Evolutionary conservation across 1,140 invertebrate species (phyloP), one percentile per base, ranked within the genome.

Genomic region (Cardiocondyla obscurior): DNA sequence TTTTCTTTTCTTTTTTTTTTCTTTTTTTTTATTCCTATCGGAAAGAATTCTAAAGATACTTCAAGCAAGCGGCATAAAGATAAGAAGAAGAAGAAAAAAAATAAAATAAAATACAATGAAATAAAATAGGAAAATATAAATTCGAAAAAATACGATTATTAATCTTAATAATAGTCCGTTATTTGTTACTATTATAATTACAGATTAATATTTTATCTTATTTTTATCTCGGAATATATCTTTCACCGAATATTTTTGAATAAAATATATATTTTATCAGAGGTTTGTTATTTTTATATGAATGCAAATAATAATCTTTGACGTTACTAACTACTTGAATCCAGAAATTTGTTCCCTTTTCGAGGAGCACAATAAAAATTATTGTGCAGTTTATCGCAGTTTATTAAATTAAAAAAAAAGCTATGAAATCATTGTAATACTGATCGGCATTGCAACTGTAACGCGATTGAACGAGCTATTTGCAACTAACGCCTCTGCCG

Each of bases 1-100:
- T 7, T 51, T 83, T 84, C 10, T 62, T 81, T 14, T 62, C 49
- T n/a, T n/a, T n/a, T n/a, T n/a, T n/a, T n/a, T n/a, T n/a, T n/a
- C n/a, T n/a, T n/a, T n/a, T n/a, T n/a, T 25, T 33, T 16, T 7
- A 60, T 83, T 84, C 10, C 55, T 81, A 19, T 62, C 49, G 8
- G 25, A 4, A 4, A 60, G 14, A 8, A 46, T 22, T 16, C 19
- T 44, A 33, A 14, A n/a, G 30, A 42, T 44, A 44, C 12, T 42
- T 73, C 25, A 16, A 28, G n/a, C 36, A 10, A 73, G 5, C n/a
- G 4, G 28, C 44, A 28, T 3, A 42, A 44, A 60, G n/a, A n/a
- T n/a, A n/a, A n/a, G n/a, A n/a, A n/a, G n/a, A n/a, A n/a, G n/a
- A n/a, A n/a, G n/a, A n/a, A n/a, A n/a, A n/a, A n/a, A n/a, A n/a